These are phyloP conservation scores for Cirrhinus molitorella DNA, from an alignment of 2,797 vertebrate species.

Conservation along the genomic window DNA sequence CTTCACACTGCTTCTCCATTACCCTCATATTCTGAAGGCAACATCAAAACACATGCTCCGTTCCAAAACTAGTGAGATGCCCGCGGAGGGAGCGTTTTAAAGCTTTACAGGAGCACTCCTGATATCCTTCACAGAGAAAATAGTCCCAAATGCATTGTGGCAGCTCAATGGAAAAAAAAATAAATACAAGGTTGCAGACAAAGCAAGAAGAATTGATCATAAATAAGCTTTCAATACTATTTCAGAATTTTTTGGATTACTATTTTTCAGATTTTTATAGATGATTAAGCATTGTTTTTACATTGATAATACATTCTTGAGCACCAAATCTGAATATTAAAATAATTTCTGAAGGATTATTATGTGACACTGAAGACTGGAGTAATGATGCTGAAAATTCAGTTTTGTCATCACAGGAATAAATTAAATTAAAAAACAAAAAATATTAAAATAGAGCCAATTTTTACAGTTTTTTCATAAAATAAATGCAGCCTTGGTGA, in stretches of 20 bases:
- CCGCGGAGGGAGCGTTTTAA: background rate
- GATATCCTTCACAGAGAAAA: background rate
- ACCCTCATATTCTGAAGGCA: background rate
- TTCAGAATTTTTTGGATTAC: no score
- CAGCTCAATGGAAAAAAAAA: background rate
- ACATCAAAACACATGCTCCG: background rate
- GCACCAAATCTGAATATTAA: background rate
- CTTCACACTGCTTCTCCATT: conserved; percentile 35
- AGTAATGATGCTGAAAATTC: background rate
- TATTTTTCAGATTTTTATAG: no score
- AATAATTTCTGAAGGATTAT: background rate
- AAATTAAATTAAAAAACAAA: background rate
- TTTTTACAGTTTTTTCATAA: background rate
- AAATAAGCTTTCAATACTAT: background rate
- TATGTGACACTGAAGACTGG: background rate
- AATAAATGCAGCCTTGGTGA: background rate
- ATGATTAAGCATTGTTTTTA: no score
- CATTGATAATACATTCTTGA: no score
- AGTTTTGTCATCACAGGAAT: background rate
- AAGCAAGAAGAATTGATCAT: background rate
- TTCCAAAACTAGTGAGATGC: background rate
- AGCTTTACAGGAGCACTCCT: background rate
- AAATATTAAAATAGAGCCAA: background rate
- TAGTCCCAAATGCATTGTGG: background rate
- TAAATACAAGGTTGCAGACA: background rate